Conservation (phyloP, 1,140 invertebrate species). For the Heliothis virescens region DNA sequence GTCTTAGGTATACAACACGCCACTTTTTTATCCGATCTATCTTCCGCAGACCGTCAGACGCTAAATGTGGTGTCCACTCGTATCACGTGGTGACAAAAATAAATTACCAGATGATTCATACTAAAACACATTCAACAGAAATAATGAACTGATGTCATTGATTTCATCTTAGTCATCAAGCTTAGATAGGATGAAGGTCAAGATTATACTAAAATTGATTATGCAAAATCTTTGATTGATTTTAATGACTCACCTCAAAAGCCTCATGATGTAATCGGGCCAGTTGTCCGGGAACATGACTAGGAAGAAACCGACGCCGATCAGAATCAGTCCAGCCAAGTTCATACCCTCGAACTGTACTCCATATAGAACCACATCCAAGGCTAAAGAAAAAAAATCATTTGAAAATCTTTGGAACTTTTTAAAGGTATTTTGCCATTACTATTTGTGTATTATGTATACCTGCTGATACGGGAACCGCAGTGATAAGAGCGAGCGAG, state of each 20-base stretch:
- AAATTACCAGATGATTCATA: not conserved
- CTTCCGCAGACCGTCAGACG: too few species aligned
- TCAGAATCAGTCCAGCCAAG: slow-evolving; percentile 95
- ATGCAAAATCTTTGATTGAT: not conserved
- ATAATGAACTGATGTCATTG: too few species aligned
- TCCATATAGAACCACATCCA: slow-evolving; percentile 94
- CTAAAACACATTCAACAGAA: too few species aligned
- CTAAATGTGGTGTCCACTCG: too few species aligned
- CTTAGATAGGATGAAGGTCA: too few species aligned
- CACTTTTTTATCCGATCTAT: too few species aligned
- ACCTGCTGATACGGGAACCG: slow-evolving; percentile 97
- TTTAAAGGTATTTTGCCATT: not conserved
- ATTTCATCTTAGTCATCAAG: too few species aligned
- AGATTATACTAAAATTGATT: too few species aligned
- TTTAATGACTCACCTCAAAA: slow-evolving; percentile 89
- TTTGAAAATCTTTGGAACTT: slow-evolving; percentile 20
- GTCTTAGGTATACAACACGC: too few species aligned
- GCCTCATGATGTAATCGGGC: slow-evolving; percentile 96
- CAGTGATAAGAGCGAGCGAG: slow-evolving; percentile 95
- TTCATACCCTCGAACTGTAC: slow-evolving; percentile 97
- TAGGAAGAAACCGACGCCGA: slow-evolving; percentile 95
- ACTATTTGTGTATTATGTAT: slow-evolving; percentile 55
- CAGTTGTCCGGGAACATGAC: slow-evolving; percentile 98
- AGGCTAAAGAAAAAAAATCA: slow-evolving; percentile 86
- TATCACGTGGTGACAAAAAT: too few species aligned